Evolutionary conservation across 2,888 invertebrate species (phyloP).

Genomic region (Eupithecia dodoneata): DNA sequence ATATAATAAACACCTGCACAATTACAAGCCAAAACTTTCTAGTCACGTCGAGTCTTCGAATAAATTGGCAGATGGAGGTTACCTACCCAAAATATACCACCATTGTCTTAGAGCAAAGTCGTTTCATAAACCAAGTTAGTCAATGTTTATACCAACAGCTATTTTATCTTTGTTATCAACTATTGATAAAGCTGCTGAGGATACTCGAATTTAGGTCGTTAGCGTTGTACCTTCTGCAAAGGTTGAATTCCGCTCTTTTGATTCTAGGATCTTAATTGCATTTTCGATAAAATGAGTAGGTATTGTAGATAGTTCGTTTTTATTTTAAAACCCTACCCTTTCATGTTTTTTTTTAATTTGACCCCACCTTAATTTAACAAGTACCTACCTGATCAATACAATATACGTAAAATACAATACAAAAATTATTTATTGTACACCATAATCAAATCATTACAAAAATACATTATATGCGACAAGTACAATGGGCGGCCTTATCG

Average conservation of each 20-base stretch:
- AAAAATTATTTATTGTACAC: too few relatives aligned
- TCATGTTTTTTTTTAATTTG: not conserved
- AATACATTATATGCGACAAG: too few relatives aligned
- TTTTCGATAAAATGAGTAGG: not conserved
- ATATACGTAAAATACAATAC: too few relatives aligned
- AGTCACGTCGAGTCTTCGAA: constrained; percentile 53
- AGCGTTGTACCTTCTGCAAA: constrained; percentile 58
- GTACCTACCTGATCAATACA: not conserved
- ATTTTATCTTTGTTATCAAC: constrained; percentile 79
- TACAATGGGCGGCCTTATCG: too few relatives aligned
- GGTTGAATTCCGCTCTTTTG: not conserved
- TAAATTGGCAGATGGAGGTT: constrained; percentile 12
- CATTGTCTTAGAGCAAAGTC: constrained; percentile 28
- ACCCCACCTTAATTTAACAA: not conserved
- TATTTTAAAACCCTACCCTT: not conserved
- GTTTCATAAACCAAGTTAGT: constrained; percentile 48
- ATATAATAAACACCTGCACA: constrained; percentile 58
- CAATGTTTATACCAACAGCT: constrained; percentile 62
- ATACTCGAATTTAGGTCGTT: constrained; percentile 76
- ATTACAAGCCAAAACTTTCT: constrained; percentile 49
- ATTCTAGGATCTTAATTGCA: not conserved
- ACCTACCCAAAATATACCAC: constrained; percentile 41
- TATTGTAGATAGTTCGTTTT: not conserved
- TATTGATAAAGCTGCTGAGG: constrained; percentile 72
- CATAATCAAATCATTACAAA: too few relatives aligned